Evolutionary conservation across 2,888 invertebrate genomes (phyloP).

Genomic region (Agrochola litura): DNA sequence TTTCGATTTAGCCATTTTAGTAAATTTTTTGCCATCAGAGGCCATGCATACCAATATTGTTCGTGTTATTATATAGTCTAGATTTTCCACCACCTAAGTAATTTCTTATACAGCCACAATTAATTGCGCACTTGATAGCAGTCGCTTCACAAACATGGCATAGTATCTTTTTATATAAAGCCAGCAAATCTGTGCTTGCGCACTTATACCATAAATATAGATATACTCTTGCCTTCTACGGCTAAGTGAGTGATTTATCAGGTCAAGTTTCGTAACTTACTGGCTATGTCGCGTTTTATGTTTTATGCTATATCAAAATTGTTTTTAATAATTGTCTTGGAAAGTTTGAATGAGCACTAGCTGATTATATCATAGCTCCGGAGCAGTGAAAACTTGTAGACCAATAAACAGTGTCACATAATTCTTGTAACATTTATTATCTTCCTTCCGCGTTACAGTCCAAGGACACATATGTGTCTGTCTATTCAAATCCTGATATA

Average conservation of each 20-base stretch:
- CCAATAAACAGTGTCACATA: neutral
- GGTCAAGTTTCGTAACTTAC: constrained; percentile 58
- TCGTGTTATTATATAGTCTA: neutral
- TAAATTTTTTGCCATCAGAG: neutral
- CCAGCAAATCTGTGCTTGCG: constrained; percentile 55
- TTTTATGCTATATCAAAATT: constrained; percentile 6
- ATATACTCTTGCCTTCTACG: constrained; percentile 43
- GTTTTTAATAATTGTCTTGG: constrained; percentile 13
- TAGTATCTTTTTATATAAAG: constrained; percentile 59
- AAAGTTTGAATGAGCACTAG: constrained; percentile 10
- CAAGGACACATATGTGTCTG: constrained; percentile 4
- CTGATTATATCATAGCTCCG: neutral
- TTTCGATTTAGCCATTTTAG: neutral
- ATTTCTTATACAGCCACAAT: constrained; percentile 1
- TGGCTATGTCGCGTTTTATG: constrained; percentile 36
- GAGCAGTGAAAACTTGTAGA: neutral
- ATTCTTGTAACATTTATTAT: neutral
- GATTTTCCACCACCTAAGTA: neutral
- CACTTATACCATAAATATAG: constrained; percentile 35
- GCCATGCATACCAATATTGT: neutral
- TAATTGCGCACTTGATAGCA: constrained; percentile 21
- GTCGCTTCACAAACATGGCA: constrained; percentile 41
- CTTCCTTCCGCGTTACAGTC: neutral
- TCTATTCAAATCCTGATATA: neutral
- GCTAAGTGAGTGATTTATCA: constrained; percentile 47